Evolutionary conservation across 2,888 invertebrate species (phyloP), one percentile per base, ranked within the genome.

Genomic region (Polietes domitor): DNA sequence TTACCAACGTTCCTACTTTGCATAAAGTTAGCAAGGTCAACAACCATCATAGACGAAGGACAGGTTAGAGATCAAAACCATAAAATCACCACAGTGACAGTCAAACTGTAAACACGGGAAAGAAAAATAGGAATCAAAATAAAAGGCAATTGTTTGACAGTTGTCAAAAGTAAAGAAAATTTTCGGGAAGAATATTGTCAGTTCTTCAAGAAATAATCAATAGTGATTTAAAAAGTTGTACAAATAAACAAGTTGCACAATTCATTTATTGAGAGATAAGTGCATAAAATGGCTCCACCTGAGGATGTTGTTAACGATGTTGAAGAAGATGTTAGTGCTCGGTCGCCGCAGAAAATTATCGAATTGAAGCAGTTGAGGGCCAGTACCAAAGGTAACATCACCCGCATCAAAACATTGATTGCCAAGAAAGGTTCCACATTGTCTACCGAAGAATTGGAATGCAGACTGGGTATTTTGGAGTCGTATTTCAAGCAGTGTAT

Each of bases 381-480:
- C n/a, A n/a, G n/a, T n/a, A n/a, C n/a, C n/a, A n/a, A n/a, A n/a
- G n/a, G n/a, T n/a, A n/a, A n/a, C n/a, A n/a, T n/a, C n/a, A n/a
- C n/a, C 1, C 50, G 83, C 2, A 82, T 83, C 4, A 85, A 78
- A 77, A 86, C 65, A 17, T n/a, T 83, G 10, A 71, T 73, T n/a
- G 21, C 37, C 4, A 83, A 71, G 28, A 82, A 83, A 28, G 82
- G 76, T 43, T 2, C 55, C 10, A 68, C 21, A 7, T 53, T 82
- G 12, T 53, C 75, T 4, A 4, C 28, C 9, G 79, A 72, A n/a
- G 86, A 85, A 24, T n/a, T n/a, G 10, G 74, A 87, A 17, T 86
- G 85, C 43, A 79, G 83, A 10, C 75, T 87, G 32, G 77, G 80
- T 0, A 86, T 85, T 21, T 28, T 85, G n/a, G 86, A 86, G 26